These are phyloP conservation scores for Troilus luridus DNA, from an alignment of 2,888 invertebrate genomes.

Conservation along the genomic window DNA sequence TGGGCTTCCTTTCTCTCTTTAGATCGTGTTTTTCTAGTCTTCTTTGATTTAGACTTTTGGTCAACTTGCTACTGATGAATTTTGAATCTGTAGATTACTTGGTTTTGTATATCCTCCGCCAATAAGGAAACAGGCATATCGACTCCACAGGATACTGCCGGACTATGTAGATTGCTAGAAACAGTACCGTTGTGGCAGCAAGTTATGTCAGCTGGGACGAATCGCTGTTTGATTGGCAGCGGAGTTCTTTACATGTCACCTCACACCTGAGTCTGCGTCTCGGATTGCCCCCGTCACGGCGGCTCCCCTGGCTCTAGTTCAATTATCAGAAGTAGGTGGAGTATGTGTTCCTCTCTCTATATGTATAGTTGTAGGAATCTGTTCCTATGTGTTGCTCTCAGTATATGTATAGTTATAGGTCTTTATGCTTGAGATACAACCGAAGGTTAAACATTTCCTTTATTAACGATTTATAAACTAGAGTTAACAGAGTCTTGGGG, in stretches of 20 bases:
- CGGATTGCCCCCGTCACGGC: background rate
- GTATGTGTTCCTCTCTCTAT: background rate
- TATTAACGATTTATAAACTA: too few species aligned
- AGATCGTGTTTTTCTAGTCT: too few species aligned
- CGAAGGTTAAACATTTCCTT: background rate
- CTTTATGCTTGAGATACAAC: background rate
- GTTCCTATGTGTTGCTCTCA: background rate
- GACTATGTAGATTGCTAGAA: background rate
- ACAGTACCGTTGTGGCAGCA: background rate
- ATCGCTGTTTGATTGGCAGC: slow-evolving; percentile 31
- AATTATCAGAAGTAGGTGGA: background rate
- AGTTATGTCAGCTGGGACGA: slow-evolving; percentile 22
- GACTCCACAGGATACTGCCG: background rate
- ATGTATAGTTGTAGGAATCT: background rate
- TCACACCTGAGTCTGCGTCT: background rate
- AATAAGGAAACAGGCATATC: background rate
- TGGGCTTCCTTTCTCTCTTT: too few species aligned
- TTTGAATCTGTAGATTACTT: too few species aligned
- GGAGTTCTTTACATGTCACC: slow-evolving; percentile 38
- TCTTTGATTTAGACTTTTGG: too few species aligned
- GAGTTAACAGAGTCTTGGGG: too few species aligned
- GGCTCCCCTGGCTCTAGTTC: slow-evolving; percentile 6
- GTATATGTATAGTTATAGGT: background rate
- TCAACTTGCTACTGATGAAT: too few species aligned
- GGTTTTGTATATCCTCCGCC: too few species aligned